Base-by-base conservation (phyloP, 2,797 vertebrate species). In the Rhabdophis nuchalis region DNA sequence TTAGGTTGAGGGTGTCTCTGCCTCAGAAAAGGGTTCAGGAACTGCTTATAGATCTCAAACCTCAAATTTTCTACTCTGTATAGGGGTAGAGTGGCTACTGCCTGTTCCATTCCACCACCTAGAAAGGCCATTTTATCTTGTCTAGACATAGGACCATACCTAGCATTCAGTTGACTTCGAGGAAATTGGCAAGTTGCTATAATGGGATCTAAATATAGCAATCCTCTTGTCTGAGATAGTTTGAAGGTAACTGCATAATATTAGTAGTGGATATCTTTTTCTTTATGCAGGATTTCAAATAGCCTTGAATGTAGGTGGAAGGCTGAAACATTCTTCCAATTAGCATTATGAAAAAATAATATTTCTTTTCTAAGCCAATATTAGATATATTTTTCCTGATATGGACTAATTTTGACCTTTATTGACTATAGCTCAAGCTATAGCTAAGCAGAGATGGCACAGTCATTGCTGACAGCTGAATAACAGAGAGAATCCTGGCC, bases 241-340 rank as follows among this genome's bases (percentile, higher is more conserved):
- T 0, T 53, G 57, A 60, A 1, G 46, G 53, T 64, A 88, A 54
- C 27, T 64, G 68, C 16, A 60, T 90, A 0, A 52, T 89, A 36
- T 11, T 89, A 85, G 87, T 32, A 29, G 60, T 16, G 32, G 0
- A 0, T 86, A 86, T 93, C 57, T 92, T 82, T 72, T 87, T 92
- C 2, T 87, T 92, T 94, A 54, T 27, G 32, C 91, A 92, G 82
- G 92, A 32, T 3, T 89, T 0, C 36, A 85, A 88, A 89, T 92
- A 93, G 61, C 29, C 58, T 58, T 93, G 0, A 77, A 61, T 91
- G 1, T 87, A 82, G 94, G 91, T 68, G 86, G 53, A 16, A 50
- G 58, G 89, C 20, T 82, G 1, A 86, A 72, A 64, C 18, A 82
- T 68, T 32, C 20, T 85, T 85, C 52, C 64, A 56, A 85, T 61